Conservation (phyloP, 2,888 invertebrate species). For the Clanis bilineata region DNA sequence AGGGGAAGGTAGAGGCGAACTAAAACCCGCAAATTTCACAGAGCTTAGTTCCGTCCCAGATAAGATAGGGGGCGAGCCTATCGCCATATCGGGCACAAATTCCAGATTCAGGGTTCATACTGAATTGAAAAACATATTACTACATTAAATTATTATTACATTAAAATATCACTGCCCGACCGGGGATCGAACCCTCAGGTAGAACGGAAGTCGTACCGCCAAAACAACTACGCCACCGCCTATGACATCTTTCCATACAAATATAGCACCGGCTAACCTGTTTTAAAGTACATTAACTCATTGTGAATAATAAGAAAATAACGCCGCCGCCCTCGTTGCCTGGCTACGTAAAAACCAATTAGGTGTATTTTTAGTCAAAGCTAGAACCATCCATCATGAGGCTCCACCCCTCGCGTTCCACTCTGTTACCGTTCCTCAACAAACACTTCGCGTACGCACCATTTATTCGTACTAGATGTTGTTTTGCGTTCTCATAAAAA, state of each 20-base stretch:
- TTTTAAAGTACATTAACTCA: constrained; percentile 5
- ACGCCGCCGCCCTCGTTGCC: constrained; percentile 43
- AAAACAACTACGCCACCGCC: too few species aligned
- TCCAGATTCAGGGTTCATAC: too few species aligned
- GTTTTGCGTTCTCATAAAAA: background rate
- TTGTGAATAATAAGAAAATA: constrained; percentile 6
- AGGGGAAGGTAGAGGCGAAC: too few species aligned
- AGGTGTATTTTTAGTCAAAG: constrained; percentile 70
- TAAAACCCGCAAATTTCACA: too few species aligned
- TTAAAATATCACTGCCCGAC: too few species aligned
- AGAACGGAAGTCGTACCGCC: too few species aligned
- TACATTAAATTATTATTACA: too few species aligned
- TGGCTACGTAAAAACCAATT: constrained; percentile 71
- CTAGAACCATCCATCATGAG: constrained; percentile 66
- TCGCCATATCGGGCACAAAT: too few species aligned
- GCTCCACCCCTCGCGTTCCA: constrained; percentile 64
- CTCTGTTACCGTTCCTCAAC: constrained; percentile 45
- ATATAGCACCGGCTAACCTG: background rate
- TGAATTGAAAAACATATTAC: too few species aligned
- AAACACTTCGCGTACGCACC: constrained; percentile 23
- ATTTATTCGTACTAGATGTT: constrained; percentile 22
- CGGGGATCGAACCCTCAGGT: too few species aligned
- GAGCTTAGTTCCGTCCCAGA: too few species aligned
- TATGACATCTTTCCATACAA: background rate
- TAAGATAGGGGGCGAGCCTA: too few species aligned